These are phyloP conservation scores for Polia nebulosa DNA, from an alignment of 2,888 invertebrate genomes.

Conservation along the genomic window DNA sequence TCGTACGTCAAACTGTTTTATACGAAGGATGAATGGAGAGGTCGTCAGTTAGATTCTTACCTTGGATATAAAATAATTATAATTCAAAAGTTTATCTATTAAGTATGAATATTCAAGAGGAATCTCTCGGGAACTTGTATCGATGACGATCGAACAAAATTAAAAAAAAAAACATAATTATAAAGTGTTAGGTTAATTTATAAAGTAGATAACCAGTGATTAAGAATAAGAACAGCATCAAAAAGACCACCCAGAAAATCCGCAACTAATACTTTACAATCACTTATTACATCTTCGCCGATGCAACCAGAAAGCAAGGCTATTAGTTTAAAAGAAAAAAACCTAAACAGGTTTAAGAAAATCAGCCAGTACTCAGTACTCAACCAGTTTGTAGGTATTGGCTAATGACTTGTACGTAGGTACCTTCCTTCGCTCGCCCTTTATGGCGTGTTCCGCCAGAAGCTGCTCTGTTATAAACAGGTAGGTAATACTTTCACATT, in stretches of 20 bases:
- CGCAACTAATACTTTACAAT: background rate
- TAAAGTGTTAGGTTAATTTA: no score
- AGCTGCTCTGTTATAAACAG: slow-evolving; percentile 31
- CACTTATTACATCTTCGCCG: no score
- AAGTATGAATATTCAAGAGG: background rate
- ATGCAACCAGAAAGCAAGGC: background rate
- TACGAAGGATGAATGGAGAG: slow-evolving; percentile 12
- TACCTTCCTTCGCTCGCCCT: slow-evolving; percentile 21
- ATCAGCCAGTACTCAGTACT: slow-evolving; percentile 10
- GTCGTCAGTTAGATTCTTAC: background rate
- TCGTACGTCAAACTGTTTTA: background rate
- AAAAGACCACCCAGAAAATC: background rate
- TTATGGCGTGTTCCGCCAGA: slow-evolving; percentile 24
- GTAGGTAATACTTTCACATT: slow-evolving; percentile 21
- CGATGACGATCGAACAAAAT: no score
- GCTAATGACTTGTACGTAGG: slow-evolving; percentile 47
- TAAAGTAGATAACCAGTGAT: no score
- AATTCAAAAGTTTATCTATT: no score
- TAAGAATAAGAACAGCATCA: no score
- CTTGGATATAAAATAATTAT: background rate
- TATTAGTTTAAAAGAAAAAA: background rate
- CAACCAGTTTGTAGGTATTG: slow-evolving; percentile 51
- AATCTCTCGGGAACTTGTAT: no score
- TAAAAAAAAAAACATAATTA: no score
- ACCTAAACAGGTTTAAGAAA: slow-evolving; percentile 37